Percentiles rank a stretch among this genome's conserved stretches.
Evolutionary conservation across 2,888 invertebrate genomes (phyloP).

Genomic region (Brachyptera putata): DNA sequence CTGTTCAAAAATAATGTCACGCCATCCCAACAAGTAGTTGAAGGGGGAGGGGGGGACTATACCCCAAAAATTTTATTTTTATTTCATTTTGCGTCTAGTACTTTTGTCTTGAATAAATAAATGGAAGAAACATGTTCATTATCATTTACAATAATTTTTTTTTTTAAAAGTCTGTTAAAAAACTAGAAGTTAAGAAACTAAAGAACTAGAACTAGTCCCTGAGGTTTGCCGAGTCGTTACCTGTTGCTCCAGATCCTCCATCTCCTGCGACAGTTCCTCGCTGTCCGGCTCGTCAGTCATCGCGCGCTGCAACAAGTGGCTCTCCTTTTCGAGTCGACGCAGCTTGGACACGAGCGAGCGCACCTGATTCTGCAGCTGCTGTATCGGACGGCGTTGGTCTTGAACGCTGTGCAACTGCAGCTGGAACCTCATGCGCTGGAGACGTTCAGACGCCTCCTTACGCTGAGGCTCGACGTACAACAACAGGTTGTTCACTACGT

Average conservation of each 20-base stretch:
- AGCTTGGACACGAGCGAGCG: conserved; percentile 66
- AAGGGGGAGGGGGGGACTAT: too few species aligned
- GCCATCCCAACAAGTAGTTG: too few species aligned
- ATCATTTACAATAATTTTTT: too few species aligned
- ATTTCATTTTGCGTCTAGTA: too few species aligned
- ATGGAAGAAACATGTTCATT: too few species aligned
- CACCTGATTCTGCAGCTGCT: conserved; percentile 76
- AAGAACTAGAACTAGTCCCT: too few species aligned
- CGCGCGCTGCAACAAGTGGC: conserved; percentile 79
- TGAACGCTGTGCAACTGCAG: conserved; percentile 86
- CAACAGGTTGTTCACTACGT: conserved; percentile 95
- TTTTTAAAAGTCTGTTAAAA: too few species aligned
- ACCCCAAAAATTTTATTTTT: too few species aligned
- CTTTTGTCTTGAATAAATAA: too few species aligned
- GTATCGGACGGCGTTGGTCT: conserved; percentile 88
- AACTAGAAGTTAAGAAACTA: too few species aligned
- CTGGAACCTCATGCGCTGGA: conserved; percentile 92
- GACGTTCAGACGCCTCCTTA: conserved; percentile 81
- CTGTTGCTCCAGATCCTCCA: conserved; percentile 66
- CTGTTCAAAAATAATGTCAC: too few species aligned
- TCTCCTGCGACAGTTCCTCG: conserved; percentile 53
- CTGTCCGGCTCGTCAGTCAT: conserved; percentile 58
- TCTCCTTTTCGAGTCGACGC: conserved; percentile 82
- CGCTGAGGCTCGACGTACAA: conserved; percentile 95
- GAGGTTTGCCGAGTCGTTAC: too few species aligned